phyloP scores from a whole-genome alignment of 1,140 invertebrate genomes.

The Drosophila novamexicana region DNA sequence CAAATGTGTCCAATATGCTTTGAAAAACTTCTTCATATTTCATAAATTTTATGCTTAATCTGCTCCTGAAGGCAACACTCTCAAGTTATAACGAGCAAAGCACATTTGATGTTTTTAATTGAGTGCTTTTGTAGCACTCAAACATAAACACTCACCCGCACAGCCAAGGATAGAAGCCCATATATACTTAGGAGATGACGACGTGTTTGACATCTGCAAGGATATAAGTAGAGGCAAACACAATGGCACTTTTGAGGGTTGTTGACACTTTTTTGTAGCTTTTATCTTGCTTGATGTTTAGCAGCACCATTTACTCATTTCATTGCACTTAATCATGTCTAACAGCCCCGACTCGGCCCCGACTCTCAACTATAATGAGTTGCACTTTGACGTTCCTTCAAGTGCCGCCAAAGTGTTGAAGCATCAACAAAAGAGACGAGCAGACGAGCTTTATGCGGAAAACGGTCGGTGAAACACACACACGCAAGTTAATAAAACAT shows the following conservation, averaged over 20 bases:
- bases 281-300: conserved; percentile 24
- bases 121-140: conserved; percentile 71
- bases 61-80: conserved; percentile 43
- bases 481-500: not conserved
- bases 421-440: conserved; percentile 53
- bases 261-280: conserved; percentile 66
- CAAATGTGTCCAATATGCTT: not conserved
- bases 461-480: conserved; percentile 13
- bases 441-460: conserved; percentile 7
- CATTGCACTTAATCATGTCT: conserved; percentile 77
- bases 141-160: conserved; percentile 30
- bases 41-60: conserved; percentile 61
- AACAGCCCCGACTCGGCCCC: conserved; percentile 26
- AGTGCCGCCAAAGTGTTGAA: conserved; percentile 60
- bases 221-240: conserved; percentile 60
- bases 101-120: conserved; percentile 79
- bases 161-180: not conserved
- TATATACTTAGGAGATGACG: not conserved
- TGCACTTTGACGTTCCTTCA: conserved; percentile 68
- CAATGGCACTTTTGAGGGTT: conserved; percentile 70
- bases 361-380: conserved; percentile 69
- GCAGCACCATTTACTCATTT: conserved; percentile 69
- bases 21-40: not conserved
- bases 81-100: conserved; percentile 63
- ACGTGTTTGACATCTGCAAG: conserved; percentile 38